These are phyloP conservation scores for Dermochelys coriacea DNA, from an alignment of 2,797 vertebrate genomes.

Conservation along the genomic window DNA sequence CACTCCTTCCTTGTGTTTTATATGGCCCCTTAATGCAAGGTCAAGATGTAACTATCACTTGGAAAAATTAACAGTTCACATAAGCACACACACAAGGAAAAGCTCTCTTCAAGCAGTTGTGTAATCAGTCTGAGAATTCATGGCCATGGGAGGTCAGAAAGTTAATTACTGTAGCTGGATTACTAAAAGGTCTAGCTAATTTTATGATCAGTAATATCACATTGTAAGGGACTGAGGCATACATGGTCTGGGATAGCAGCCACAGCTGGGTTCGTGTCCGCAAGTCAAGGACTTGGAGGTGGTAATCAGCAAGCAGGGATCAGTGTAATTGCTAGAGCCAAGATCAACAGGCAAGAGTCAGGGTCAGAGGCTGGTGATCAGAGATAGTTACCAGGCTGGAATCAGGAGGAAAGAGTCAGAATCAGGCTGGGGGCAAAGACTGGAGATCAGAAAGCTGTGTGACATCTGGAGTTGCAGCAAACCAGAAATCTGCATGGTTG, in stretches of 20 bases:
- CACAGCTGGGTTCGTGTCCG: neutral
- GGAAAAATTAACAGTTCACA: neutral
- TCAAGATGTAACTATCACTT: neutral
- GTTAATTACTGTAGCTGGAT: neutral
- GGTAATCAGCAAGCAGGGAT: neutral
- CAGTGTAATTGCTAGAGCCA: neutral
- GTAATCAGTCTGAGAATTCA: neutral
- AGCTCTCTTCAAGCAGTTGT: rapidly evolving
- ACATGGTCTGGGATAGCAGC: neutral
- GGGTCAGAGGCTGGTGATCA: neutral
- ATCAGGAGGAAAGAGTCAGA: neutral
- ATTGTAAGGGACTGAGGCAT: neutral
- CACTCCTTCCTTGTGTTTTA: neutral
- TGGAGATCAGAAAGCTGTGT: too few species aligned
- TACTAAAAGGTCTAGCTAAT: neutral
- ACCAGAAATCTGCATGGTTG: neutral
- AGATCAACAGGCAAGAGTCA: neutral
- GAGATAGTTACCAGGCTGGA: neutral
- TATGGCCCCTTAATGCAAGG: neutral
- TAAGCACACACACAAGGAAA: neutral
- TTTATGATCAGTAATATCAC: neutral
- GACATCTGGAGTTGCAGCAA: neutral
- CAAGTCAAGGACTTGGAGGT: neutral
- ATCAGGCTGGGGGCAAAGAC: neutral
- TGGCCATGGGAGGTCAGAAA: neutral